Base-by-base conservation (phyloP, 2,113 vertebrate genomes). In the Myrmecobius fasciatus region DNA sequence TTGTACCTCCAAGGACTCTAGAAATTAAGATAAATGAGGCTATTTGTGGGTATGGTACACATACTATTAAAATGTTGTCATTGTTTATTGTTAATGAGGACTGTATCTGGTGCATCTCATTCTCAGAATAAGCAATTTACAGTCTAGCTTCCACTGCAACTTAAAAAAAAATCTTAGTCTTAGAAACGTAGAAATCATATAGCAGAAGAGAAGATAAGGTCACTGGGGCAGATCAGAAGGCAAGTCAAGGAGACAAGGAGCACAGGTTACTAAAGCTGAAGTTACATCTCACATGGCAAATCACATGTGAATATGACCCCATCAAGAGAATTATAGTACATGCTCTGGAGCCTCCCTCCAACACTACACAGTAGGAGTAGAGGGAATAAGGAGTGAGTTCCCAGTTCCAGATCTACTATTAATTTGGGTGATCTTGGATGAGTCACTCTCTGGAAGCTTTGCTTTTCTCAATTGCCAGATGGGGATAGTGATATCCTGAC, bases 81-180 rank as follows among this genome's bases (percentile, higher is more conserved):
- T 92, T 98, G 96, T 96, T 96, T 94, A 91, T 95, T 92, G 97
- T 93, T 93, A 96, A 36, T 47, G 20, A n/a, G 89, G 56, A 91
- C 25, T 67, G 52, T 48, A 52, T 92, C 96, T 89, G 93, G 75
- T 31, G 26, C 90, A 97, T 95, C 90, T 90, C 91, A 95, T 96
- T 97, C 98, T 97, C 91, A 96, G 95, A 98, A 94, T 96, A 97
- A 97, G 52, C 97, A 94, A 97, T 97, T 98, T 97, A 96, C 94
- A 60, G 51, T 47, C 92, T 31, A 60, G 12, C 56, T 94, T 97
- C 91, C 75, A 49, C 49, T 2, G 1, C 94, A n/a, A 8, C 93
- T 89, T 91, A 89, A 48, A 52, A 12, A n/a, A 5, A 22, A 75
- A 75, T 75, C 67, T 75, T 22, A 12, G 46, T 60, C 7, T 46